Evolutionary conservation across 1,140 invertebrate species (phyloP), one percentile per base, ranked within the genome.

Genomic region (Aplysia californica): DNA sequence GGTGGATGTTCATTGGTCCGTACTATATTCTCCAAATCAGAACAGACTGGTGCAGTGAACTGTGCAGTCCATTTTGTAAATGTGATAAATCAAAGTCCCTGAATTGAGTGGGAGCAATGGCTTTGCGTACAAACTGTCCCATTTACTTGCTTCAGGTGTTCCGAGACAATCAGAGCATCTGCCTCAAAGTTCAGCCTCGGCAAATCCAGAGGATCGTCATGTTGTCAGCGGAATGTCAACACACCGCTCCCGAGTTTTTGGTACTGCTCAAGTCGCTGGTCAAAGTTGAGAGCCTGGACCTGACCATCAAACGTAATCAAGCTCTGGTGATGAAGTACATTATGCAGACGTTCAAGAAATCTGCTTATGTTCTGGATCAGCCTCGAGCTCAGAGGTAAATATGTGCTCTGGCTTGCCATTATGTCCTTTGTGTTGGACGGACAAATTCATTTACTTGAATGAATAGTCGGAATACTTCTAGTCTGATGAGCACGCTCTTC

Each of bases 251-350:
- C 5, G 87, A 89, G 75, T 88, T 90, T 55, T 82, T 89, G 33
- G 86, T 88, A 56, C 81, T 90, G 5, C 82, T 90, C 0, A 84
- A 86, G 41, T 84, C 85, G 10, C 80, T 89, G 31, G 88, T 88
- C 18, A 88, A 72, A 58, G 89, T 90, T 2, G 87, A 89, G 67
- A 86, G 85, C 15, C 84, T 88, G 10, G 87, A 89, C 67, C 73
- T 90, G 50, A 86, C 89, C 21, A 85, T 90, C 74, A 90, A 90
- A 77, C 76, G 88, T 29, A 90, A 90, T 64, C 89, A 89, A 74
- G 84, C 84, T 18, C 83, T 87, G 21, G 88, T 89, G 3, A 90
- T 90, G 88, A 90, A 90, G 76, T 90, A 89, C 73, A 85, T 90
- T 72, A 90, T 90, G 89, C 88, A 89, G 80, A 86, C 87, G 58